Base-by-base conservation (phyloP, 1,140 invertebrate species). In the Drosophila paulistorum region DNA sequence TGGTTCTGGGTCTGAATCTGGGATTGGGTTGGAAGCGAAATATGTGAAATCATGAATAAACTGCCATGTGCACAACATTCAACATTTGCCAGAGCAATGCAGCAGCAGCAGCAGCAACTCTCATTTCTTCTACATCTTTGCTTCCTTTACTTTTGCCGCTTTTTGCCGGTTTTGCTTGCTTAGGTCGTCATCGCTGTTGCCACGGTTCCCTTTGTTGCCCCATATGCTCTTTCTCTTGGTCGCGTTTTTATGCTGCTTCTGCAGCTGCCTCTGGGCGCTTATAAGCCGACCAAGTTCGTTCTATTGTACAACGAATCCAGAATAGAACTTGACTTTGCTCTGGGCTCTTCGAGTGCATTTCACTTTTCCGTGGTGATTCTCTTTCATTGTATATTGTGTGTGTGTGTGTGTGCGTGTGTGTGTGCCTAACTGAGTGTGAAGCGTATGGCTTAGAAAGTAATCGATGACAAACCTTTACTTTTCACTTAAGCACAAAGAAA, bases 21-120 rank as follows among this genome's bases (percentile, higher is more conserved):
- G 57, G 33, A 33, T 33, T 30, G 30, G 57, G 35, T 2, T 17
- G 45, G 45, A 51, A 20, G 74, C 73, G 59, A 89, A 84, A 89
- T 89, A 89, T 89, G 84, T 89, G 84, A 89, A 89, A 89, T 89
- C 84, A 89, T 89, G 84, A 89, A 89, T 89, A 89, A 89, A 89
- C 84, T 89, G 84, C 84, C 84, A 89, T 89, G 84, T 89, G 84
- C 84, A 89, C 79, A 89, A 69, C 84, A 80, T 83, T 87, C 79
- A 87, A 77, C 70, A 82, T 82, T 75, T 63, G 45, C 45, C 45
- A 51, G 45, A 48, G 45, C 45, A 17, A 17, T 17, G 14, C 76
- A 39, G 41, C 33, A 42, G 39, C 65, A 30, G 35, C 66, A 48
- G 35, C 66, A 48, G 71, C 69, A 75, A 48, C 60, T 65, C 35